A percentile compares a stretch with the other conserved stretches of the same genome.
These are phyloP conservation scores for Euspilapteryx auroguttella DNA, from an alignment of 2,888 invertebrate genomes.

Conservation along the genomic window DNA sequence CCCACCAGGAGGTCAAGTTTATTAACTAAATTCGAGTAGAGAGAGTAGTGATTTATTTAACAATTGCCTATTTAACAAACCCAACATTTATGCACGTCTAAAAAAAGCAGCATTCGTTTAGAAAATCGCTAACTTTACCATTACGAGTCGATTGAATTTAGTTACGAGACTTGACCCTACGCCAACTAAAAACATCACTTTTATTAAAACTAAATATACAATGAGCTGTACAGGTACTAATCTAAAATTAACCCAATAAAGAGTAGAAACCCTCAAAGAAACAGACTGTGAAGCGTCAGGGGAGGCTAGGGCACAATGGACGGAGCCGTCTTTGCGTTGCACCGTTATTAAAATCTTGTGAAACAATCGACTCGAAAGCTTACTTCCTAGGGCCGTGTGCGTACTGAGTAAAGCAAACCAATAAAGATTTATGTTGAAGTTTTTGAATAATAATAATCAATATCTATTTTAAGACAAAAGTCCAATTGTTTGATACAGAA, in stretches of 20 bases:
- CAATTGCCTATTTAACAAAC: no score
- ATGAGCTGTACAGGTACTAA: no score
- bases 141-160: no score
- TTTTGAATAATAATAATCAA: neutral
- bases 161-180: no score
- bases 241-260: neutral
- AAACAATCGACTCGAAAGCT: constrained; percentile 58
- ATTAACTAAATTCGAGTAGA: no score
- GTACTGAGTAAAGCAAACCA: constrained; percentile 27
- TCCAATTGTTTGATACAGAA: neutral
- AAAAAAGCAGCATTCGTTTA: no score
- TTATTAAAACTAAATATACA: no score
- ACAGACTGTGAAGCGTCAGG: constrained; percentile 1
- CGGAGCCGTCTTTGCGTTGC: constrained; percentile 52
- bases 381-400: constrained; percentile 34
- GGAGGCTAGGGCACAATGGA: constrained; percentile 27
- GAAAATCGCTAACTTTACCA: no score
- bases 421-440: constrained; percentile 9
- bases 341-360: constrained; percentile 61
- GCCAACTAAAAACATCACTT: no score
- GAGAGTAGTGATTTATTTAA: no score
- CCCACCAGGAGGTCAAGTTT: no score
- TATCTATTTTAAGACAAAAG: neutral
- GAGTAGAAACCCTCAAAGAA: neutral
- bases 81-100: no score